Evolutionary conservation across 64 coral and sea anemone genomes (phyloP).

Genomic region (Montipora efflorescens): DNA sequence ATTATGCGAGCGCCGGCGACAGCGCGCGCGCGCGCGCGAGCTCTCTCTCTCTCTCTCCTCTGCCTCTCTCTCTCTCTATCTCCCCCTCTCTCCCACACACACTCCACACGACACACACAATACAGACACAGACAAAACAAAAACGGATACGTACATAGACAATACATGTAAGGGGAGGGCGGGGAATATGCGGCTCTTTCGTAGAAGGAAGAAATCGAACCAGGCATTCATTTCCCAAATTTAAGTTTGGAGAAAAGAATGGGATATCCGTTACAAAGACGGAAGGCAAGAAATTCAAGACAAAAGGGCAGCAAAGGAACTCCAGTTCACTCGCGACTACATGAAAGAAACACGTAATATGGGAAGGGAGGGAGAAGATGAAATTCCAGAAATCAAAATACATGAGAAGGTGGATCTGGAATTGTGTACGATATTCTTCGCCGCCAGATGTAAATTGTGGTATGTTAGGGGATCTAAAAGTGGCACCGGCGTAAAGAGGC

Average conservation of each 20-base stretch:
- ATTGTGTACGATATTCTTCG: no score
- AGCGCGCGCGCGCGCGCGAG: neutral
- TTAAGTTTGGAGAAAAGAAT: neutral
- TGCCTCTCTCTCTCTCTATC: neutral
- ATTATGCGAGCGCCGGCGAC: neutral
- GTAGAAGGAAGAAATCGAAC: neutral
- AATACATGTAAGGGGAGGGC: neutral
- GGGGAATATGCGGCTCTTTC: neutral
- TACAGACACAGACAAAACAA: neutral
- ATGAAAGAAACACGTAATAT: neutral
- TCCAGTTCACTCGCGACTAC: neutral
- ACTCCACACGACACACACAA: neutral
- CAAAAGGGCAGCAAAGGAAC: neutral
- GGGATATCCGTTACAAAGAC: neutral
- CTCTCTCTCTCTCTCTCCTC: neutral
- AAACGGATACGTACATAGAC: neutral
- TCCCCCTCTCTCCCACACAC: neutral
- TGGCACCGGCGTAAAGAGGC: neutral
- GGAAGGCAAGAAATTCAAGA: neutral
- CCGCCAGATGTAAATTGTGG: no score
- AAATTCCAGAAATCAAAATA: neutral
- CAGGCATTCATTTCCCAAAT: neutral
- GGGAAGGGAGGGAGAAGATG: neutral
- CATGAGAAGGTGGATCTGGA: no score
- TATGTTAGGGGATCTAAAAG: neutral